Base-by-base conservation (phyloP, 2,797 vertebrate species). In the Acipenser transmontanus region DNA sequence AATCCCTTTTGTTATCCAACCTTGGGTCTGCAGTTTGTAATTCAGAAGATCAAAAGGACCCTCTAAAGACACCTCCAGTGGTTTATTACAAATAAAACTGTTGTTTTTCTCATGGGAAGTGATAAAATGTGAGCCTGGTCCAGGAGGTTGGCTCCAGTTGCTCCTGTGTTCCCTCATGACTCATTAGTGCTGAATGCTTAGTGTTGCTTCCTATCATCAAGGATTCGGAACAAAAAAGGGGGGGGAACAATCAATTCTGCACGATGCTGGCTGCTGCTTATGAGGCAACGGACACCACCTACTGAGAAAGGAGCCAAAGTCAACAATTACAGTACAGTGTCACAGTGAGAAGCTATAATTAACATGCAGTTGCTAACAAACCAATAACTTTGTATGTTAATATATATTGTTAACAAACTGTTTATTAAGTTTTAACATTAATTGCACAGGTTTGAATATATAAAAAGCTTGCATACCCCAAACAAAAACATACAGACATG, bases 121-220 rank as follows among this genome's bases (percentile, higher is more conserved):
- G 63, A 64, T 17, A 62, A 62, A 20, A 50, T 52, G 50, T 7
- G 50, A 52, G 8, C 49, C 54, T 56, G 51, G 64, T 7, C 34
- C 34, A 17, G 11, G 65, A 57, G 56, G 6, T 57, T 60, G 57
- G 20, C 49, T 59, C 4, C 20, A 66, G 57, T n/a, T 4, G 13
- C 49, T 9, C 51, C 8, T 66, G 47, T 57, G 20, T 10, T 66
- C 52, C n/a, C 47, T 49, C 54, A 59, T 66, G 54, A 66, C 34
- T 66, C 64, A 65, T 47, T 65, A 66, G 54, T 17, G 17, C 12
- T 49, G 50, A 49, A 49, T 57, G 47, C 12, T 66, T 47, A n/a
- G 50, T 57, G 64, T 56, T 12, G 20, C 47, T 14, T 11, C 54
- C 54, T 56, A n/a, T 66, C 64, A 57, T 7, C 64, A 66, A 56